Evolutionary conservation across 2,797 vertebrate species (phyloP), one percentile per base, ranked within the genome.

Genomic region (Xyrichtys novacula): DNA sequence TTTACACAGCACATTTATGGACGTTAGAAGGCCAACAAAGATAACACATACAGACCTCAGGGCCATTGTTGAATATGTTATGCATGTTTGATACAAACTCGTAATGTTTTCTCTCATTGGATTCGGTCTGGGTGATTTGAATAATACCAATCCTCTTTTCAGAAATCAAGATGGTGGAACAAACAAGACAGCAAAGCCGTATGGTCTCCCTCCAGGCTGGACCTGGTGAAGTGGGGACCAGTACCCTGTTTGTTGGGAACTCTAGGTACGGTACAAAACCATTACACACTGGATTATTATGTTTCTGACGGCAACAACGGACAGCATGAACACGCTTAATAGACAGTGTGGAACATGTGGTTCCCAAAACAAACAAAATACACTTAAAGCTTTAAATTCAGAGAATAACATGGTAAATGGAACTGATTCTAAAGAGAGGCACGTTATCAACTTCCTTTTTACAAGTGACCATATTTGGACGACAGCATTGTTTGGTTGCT

Each of bases 141-240:
- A 60, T 80, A 15, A 36, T 34, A 57, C 6, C 7, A 20, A 14
- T 26, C 71, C 17, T 78, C 34, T 61, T 42, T 40, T 44, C 68
- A 94, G 92, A 72, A 76, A 78, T 80, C 74, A 92, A 78, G 26
- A 95, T 94, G 93, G 92, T 93, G 87, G 92, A 92, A 60, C 91
- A 93, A 76, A 88, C 76, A 17, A 89, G 86, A 74, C 67, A 69
- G 54, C 70, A 40, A 2, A 71, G 58, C 15, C 83, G 40, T 5
- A 83, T 68, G 12, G 75, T 83, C 17, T 81, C 77, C 71, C 79
- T 88, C 87, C 92, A 89, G 93, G 92, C 93, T 92, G 93, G 93
- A 87, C 92, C 90, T 92, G 88, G 83, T 40, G 91, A 88, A 76
- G 85, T 79, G 64, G 85, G 84, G 66, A 29, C 83, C 22, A 58